These are phyloP conservation scores for Platycercus adscitus DNA, from an alignment of 2,113 vertebrate genomes.

Conservation along the genomic window DNA sequence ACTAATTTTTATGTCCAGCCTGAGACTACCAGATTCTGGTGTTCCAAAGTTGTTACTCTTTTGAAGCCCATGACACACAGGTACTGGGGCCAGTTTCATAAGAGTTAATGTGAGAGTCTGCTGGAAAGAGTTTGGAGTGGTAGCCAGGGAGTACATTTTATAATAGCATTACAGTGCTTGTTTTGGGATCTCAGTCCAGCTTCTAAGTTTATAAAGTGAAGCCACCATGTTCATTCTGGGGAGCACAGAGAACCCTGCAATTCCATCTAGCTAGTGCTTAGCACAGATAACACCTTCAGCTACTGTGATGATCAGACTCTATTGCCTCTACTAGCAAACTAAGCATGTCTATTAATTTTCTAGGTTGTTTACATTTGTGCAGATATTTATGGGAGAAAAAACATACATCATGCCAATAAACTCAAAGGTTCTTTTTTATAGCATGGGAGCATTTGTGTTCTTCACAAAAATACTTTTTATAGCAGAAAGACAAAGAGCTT, in stretches of 20 bases:
- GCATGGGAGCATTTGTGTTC: neutral
- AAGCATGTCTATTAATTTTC: neutral
- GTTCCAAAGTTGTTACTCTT: neutral
- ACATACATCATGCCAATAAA: neutral
- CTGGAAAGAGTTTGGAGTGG: neutral
- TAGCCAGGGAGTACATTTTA: neutral
- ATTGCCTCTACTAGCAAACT: neutral
- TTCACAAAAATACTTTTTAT: neutral
- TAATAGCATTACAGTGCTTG: neutral
- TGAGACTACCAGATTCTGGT: neutral
- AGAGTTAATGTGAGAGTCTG: neutral
- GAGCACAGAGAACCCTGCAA: neutral
- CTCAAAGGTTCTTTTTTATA: neutral
- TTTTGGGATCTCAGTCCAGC: neutral
- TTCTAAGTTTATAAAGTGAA: neutral
- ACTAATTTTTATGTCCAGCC: neutral
- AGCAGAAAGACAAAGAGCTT: neutral
- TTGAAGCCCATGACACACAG: neutral
- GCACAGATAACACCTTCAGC: neutral
- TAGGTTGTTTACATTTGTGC: neutral
- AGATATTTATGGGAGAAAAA: neutral
- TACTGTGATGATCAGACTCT: neutral
- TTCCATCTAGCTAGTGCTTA: neutral
- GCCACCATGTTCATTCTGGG: neutral
- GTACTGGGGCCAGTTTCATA: neutral